These are phyloP conservation scores for Lethenteron reissneri DNA, from an alignment of 2,113 vertebrate species.

Conservation along the genomic window DNA sequence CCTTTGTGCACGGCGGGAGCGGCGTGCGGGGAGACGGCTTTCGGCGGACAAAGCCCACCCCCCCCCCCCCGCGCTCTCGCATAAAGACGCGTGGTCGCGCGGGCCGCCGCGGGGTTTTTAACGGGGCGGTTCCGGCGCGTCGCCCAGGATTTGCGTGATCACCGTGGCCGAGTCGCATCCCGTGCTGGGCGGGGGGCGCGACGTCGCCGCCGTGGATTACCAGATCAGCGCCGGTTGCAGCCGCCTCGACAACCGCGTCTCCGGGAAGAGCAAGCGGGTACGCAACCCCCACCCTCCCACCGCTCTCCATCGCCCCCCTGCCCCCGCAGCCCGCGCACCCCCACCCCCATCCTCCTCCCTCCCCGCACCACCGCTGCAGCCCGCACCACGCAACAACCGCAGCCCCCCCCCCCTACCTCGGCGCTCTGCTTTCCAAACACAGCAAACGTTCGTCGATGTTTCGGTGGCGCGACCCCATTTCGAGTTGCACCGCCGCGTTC, in stretches of 20 bases:
- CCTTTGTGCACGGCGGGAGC: too few relatives aligned
- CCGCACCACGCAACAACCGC: too few relatives aligned
- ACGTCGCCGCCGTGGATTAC: conserved; percentile 56
- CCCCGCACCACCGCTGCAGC: too few relatives aligned
- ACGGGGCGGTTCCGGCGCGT: too few relatives aligned
- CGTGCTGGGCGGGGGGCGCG: conserved; percentile 47
- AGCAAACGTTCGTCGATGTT: not conserved
- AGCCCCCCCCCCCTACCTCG: too few relatives aligned
- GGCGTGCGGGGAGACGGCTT: too few relatives aligned
- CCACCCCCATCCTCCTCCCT: too few relatives aligned
- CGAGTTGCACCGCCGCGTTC: too few relatives aligned
- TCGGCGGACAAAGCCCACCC: too few relatives aligned
- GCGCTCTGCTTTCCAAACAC: not conserved
- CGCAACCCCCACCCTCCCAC: conserved; percentile 5
- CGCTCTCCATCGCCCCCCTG: not conserved
- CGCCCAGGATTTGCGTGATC: conserved; percentile 57
- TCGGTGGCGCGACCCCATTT: not conserved
- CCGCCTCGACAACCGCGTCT: conserved; percentile 81
- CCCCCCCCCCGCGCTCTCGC: too few relatives aligned
- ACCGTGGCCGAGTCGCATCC: conserved; percentile 79
- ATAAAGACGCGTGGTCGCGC: too few relatives aligned
- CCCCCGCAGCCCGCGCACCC: not conserved
- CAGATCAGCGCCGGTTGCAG: conserved; percentile 86
- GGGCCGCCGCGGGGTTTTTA: too few relatives aligned
- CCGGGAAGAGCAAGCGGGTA: conserved; percentile 91